A percentile compares a stretch with the other conserved stretches of the same genome.
phyloP scores from a whole-genome alignment of 2,888 invertebrate genomes.

The Gastracanthus pulcherrimus region DNA sequence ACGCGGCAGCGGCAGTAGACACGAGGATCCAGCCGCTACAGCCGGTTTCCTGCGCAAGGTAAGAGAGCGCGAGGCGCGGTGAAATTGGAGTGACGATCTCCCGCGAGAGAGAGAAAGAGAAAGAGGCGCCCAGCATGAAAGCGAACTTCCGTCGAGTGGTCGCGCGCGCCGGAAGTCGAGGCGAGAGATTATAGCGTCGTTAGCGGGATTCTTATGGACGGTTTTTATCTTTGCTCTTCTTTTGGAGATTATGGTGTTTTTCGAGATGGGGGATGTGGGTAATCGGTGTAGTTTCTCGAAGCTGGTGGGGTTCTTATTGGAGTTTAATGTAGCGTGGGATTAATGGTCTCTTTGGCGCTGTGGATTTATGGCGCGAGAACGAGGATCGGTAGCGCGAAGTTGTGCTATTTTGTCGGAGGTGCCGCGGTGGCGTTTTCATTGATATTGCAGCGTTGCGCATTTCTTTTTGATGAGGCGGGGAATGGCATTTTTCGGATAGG shows the following conservation, averaged over 20 bases:
- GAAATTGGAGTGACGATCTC: constrained; percentile 30
- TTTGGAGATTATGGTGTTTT: background rate
- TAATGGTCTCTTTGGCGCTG: too few relatives aligned
- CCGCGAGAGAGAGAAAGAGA: background rate
- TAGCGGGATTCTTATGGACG: too few relatives aligned
- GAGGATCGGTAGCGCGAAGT: background rate
- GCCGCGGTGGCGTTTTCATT: background rate
- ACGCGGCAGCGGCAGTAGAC: too few relatives aligned
- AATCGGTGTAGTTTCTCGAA: background rate
- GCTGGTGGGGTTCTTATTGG: too few relatives aligned
- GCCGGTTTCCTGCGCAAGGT: constrained; percentile 34
- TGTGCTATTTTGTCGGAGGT: background rate
- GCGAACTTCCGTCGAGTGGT: constrained; percentile 29
- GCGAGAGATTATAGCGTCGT: too few relatives aligned
- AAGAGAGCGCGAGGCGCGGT: constrained; percentile 6
- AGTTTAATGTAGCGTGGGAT: too few relatives aligned
- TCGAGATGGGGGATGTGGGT: background rate
- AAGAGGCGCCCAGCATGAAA: constrained; percentile 13
- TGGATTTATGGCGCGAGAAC: background rate
- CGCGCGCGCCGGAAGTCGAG: background rate
- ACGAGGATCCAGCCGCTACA: background rate
- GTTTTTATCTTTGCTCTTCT: background rate
- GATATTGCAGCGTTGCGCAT: too few relatives aligned
- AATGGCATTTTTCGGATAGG: too few relatives aligned
- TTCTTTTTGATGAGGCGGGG: too few relatives aligned